These are phyloP conservation scores for Probosciger aterrimus DNA, from an alignment of 2,113 vertebrate species.

Conservation along the genomic window DNA sequence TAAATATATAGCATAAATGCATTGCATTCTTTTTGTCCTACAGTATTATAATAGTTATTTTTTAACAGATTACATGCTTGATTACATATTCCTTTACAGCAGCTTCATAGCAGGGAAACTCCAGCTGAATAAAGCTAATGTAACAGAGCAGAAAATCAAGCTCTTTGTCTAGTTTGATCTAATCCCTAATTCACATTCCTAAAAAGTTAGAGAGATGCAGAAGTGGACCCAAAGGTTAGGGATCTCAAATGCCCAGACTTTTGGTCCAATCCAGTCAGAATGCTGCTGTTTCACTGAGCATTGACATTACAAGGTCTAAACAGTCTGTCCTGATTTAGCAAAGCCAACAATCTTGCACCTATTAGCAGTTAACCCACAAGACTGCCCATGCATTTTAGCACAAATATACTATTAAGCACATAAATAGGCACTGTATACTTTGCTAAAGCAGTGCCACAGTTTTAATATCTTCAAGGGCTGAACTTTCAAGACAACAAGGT, in stretches of 20 bases:
- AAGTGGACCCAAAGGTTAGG: background rate
- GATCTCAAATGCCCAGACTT: background rate
- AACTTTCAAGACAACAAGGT: background rate
- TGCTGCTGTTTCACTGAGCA: background rate
- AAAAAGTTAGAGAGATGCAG: background rate
- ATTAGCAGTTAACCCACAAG: background rate
- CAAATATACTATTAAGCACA: background rate
- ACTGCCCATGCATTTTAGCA: background rate
- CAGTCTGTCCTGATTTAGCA: background rate
- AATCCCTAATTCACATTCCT: background rate
- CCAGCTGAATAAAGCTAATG: background rate
- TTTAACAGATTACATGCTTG: background rate
- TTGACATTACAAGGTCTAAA: background rate
- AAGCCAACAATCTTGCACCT: background rate
- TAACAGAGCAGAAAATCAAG: constrained; percentile 22
- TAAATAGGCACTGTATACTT: background rate
- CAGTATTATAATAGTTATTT: background rate
- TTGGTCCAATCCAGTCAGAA: background rate
- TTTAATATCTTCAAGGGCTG: background rate
- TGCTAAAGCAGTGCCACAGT: background rate
- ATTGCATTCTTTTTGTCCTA: background rate
- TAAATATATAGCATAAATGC: background rate
- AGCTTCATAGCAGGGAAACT: background rate
- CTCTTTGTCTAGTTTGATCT: background rate
- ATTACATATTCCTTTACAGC: background rate